Conservation (phyloP, 2,797 vertebrate genomes). For the Gastrophryne carolinensis region DNA sequence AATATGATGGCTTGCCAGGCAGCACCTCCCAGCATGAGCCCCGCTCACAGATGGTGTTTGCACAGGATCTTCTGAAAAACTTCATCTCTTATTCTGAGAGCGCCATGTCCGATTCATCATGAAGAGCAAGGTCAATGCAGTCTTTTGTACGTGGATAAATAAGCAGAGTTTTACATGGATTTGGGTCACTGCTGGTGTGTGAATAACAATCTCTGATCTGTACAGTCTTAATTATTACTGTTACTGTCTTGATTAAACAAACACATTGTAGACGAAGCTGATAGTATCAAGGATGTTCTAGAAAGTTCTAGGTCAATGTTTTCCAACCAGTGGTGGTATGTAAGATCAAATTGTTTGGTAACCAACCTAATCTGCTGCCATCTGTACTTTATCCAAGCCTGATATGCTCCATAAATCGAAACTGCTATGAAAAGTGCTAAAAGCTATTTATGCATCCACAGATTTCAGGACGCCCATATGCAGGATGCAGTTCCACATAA, state of each 20-base stretch:
- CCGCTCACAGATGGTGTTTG: constrained; percentile 34
- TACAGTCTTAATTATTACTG: constrained; percentile 11
- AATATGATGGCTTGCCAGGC: constrained; percentile 27
- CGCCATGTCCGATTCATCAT: constrained; percentile 13
- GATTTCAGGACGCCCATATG: too few species aligned
- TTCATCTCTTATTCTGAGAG: constrained; percentile 1
- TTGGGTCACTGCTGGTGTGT: background rate
- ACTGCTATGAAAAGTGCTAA: too few species aligned
- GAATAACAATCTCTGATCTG: constrained; percentile 12
- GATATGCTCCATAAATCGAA: too few species aligned
- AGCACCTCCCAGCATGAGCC: constrained; percentile 19
- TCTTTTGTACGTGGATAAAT: constrained; percentile 33
- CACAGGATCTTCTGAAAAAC: constrained; percentile 21
- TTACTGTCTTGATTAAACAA: background rate
- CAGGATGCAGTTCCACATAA: too few species aligned
- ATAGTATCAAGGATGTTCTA: too few species aligned
- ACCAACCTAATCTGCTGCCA: too few species aligned
- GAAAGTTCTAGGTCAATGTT: too few species aligned
- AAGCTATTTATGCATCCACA: too few species aligned
- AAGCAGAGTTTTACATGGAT: constrained; percentile 22
- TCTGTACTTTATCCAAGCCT: too few species aligned
- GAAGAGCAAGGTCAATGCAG: constrained; percentile 33
- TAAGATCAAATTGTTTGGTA: too few species aligned
- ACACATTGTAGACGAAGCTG: too few species aligned
- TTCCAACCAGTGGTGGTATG: too few species aligned